phyloP scores from a whole-genome alignment of 2,113 vertebrate species.

The Prinia subflava region DNA sequence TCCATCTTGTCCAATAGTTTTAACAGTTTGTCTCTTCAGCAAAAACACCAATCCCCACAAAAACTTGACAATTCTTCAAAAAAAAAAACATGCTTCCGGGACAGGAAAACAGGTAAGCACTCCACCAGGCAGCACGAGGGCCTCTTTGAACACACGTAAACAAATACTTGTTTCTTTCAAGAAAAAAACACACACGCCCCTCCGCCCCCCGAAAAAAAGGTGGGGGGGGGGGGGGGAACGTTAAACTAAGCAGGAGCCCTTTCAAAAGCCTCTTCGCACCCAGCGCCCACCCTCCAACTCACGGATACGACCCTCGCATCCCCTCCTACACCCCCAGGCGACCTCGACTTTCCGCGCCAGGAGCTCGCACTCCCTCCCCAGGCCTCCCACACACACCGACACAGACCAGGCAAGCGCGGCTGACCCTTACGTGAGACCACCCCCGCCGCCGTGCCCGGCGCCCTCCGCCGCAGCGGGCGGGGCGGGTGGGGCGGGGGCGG shows the following conservation, averaged over 20 bases:
- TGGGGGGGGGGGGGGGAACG: accelerated
- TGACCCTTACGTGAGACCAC: slow-evolving; percentile 17
- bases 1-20: not conserved
- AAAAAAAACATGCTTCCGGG: not conserved
- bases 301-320: not conserved
- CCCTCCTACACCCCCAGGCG: not conserved
- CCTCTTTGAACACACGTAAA: not conserved
- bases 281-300: not conserved
- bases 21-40: not conserved
- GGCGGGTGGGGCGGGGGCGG: not conserved
- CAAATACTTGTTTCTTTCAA: not conserved
- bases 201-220: not conserved
- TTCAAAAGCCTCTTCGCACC: not conserved
- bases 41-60: not conserved
- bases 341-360: not conserved
- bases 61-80: not conserved
- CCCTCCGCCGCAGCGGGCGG: not conserved
- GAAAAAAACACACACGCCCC: not conserved
- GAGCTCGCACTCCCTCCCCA: not conserved
- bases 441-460: not conserved
- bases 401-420: not conserved
- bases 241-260: not conserved
- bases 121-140: not conserved
- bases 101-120: not conserved
- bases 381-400: not conserved